Percentiles rank a stretch among this genome's conserved stretches.
These are phyloP conservation scores for Montipora cactus DNA, from an alignment of 64 coral and sea anemone genomes.

Conservation along the genomic window DNA sequence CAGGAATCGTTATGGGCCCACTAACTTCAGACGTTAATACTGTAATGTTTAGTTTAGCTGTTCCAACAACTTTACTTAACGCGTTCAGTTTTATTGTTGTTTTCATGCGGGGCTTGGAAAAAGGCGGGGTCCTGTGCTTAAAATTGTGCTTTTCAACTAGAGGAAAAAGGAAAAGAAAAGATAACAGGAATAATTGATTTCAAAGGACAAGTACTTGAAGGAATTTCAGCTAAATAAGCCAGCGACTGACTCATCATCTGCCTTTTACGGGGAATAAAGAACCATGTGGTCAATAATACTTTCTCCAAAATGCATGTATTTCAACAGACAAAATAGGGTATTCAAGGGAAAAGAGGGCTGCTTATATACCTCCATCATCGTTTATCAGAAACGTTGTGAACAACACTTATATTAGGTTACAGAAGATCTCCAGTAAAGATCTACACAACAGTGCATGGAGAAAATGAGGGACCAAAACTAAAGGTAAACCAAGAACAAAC, in stretches of 20 bases:
- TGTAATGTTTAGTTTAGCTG: neutral
- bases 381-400: too few relatives aligned
- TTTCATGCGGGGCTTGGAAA: neutral
- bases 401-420: too few relatives aligned
- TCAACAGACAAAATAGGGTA: too few relatives aligned
- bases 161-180: neutral
- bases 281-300: neutral
- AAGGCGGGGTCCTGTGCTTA: constrained; percentile 4
- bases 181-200: neutral
- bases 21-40: neutral
- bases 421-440: too few relatives aligned
- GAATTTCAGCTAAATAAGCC: neutral
- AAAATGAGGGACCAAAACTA: neutral
- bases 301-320: too few relatives aligned
- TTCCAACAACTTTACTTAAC: neutral
- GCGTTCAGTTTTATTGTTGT: neutral
- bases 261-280: neutral
- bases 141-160: constrained; percentile 14
- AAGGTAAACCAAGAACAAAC: too few relatives aligned
- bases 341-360: too few relatives aligned
- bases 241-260: neutral
- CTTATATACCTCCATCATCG: too few relatives aligned
- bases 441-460: too few relatives aligned
- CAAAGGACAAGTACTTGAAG: neutral
- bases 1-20: neutral